Base-by-base conservation (phyloP, 1,140 invertebrate species). In the Helicorthomorpha holstii region DNA sequence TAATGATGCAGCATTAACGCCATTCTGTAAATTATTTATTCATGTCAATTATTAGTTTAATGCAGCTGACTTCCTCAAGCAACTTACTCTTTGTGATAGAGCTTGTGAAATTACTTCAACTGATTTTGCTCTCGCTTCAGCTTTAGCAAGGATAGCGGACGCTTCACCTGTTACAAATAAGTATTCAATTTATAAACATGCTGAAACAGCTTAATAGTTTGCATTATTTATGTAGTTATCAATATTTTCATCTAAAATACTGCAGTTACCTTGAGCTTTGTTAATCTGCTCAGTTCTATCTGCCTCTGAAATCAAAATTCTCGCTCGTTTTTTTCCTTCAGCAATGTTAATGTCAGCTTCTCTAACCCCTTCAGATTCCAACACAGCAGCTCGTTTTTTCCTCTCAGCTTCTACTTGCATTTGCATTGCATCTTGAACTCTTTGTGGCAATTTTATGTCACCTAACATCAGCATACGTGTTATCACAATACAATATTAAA, bases 401-500 rank as follows among this genome's bases (percentile, higher is more conserved):
- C 96, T 70, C 68, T 98, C 95, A 0, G 94, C 94, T 73, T 98
- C 94, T 0, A 98, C 92, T 74, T 98, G 95, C 91, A 97, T 97
- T 70, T 98, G 95, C 95, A 99, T 98, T 3, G 95, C 95, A 72
- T 97, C 93, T 63, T 96, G 90, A 2, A 99, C 87, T 66, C 90
- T 78, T 1, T 72, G 67, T 7, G 96, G 96, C 57, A 98, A 69
- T 66, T 82, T 86, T 59, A 97, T 93, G 65, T 96, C 89, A 70
- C 85, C 85, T 90, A 57, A 19, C 57, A 57, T 46, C 21, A 46
- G 21, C 7, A 49, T 25, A 34, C 2, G 16, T 27, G 12, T 16
- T 24, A 53, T 7, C 1, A 4, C 48, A 34, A 29, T 25, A 34
- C n/a, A 44, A 19, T 46, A 14, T 21, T 19, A 46, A 4, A 7